Percentiles rank a stretch among this genome's conserved stretches.
Conservation (phyloP, 2,888 invertebrate genomes). For the Ormyrus pomaceus region DNA sequence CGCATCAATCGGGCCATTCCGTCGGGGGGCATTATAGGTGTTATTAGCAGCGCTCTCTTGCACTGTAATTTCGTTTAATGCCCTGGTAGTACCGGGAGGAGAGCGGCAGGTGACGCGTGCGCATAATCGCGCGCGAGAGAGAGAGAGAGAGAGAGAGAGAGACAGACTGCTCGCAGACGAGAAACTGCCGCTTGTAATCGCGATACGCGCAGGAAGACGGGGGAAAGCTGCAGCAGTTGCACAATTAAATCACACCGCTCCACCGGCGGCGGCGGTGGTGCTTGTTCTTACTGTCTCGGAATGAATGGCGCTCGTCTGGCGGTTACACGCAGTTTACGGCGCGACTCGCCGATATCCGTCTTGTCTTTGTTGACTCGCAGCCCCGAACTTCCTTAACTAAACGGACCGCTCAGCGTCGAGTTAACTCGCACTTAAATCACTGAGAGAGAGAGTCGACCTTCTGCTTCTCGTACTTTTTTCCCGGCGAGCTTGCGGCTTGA, state of each 20-base stretch:
- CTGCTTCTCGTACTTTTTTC: neutral
- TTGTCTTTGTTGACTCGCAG: conserved; percentile 52
- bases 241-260: conserved; percentile 50
- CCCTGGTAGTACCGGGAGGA: neutral
- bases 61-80: conserved; percentile 44
- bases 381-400: conserved; percentile 53
- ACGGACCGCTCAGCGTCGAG: conserved; percentile 51
- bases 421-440: conserved; percentile 55
- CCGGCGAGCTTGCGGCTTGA: neutral
- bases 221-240: conserved; percentile 1
- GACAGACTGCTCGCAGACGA: neutral
- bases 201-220: neutral
- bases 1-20: conserved; percentile 7
- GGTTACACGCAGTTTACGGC: conserved; percentile 56
- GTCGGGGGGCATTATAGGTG: neutral
- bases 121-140: conserved; percentile 31
- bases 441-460: neutral
- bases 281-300: conserved; percentile 38
- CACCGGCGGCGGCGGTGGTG: neutral
- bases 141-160: neutral
- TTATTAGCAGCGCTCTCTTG: conserved; percentile 9
- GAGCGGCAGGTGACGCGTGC: conserved; percentile 36
- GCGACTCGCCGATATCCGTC: conserved; percentile 54
- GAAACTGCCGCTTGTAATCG: neutral
- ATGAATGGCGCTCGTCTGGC: conserved; percentile 55